Conservation (phyloP, 2,888 invertebrate genomes). For the Polydrusus pterygomalis region DNA sequence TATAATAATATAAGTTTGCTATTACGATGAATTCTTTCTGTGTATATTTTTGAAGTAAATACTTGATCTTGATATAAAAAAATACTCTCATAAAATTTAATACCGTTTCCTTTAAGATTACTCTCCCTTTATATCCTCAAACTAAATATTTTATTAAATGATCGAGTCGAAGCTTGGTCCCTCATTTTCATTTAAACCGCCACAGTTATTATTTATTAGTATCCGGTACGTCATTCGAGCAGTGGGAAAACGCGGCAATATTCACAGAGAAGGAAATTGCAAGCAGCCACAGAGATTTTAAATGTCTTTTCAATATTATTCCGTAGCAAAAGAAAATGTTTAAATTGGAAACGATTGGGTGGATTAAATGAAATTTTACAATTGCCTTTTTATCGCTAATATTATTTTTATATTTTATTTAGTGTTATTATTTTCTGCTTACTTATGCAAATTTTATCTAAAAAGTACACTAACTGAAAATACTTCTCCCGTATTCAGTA, state of each 20-base stretch:
- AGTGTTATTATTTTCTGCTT: no score
- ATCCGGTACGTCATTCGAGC: slow-evolving; percentile 22
- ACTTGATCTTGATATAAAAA: background rate
- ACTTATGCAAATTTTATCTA: no score
- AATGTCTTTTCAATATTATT: slow-evolving; percentile 12
- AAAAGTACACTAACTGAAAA: no score
- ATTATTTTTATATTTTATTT: no score
- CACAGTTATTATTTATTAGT: slow-evolving; percentile 20
- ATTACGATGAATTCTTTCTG: no score
- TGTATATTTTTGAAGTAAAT: background rate
- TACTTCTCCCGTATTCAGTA: no score
- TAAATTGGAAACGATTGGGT: background rate
- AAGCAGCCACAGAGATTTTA: slow-evolving; percentile 9
- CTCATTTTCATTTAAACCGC: slow-evolving; percentile 20
- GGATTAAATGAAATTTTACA: slow-evolving; percentile 1
- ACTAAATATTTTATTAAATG: slow-evolving; percentile 10
- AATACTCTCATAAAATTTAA: background rate
- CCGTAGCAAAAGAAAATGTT: background rate
- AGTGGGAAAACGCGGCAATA: slow-evolving; percentile 20
- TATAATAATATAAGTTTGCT: no score
- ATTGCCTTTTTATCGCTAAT: background rate
- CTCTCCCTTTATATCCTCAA: background rate
- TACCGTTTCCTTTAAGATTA: background rate
- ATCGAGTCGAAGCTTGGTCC: slow-evolving; percentile 13
- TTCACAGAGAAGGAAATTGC: slow-evolving; percentile 18